Base-by-base conservation (phyloP, 2,888 invertebrate genomes). In the Eristalis pertinax region DNA sequence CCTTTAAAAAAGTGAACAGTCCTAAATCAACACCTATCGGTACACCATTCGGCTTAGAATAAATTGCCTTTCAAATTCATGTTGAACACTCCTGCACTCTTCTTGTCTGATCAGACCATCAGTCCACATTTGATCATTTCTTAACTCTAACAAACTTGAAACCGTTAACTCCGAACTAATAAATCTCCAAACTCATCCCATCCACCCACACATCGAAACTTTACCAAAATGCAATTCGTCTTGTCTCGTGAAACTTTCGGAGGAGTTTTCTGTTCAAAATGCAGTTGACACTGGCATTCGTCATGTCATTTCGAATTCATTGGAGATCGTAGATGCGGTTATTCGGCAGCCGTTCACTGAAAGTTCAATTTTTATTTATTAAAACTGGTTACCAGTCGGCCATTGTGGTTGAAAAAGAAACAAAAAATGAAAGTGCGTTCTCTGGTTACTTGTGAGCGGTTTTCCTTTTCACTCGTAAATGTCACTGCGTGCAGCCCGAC, bases 301-400 rank as follows among this genome's bases (percentile, higher is more conserved):
- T 19, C 50, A 50, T 50, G 50, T 19, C 43, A 43, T 43, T 43
- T 43, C n/a, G 43, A 43, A 43, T 43, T 43, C 43, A 43, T n/a
- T 5, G 43, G 43, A 15, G 43, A n/a, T n/a, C 43, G 43, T 43
- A n/a, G 43, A 43, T 43, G 43, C 43, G 43, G 43, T 43, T 43
- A 13, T 32, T 8, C 32, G 32, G 5, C 43, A 43, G 4, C n/a
- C 43, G n/a, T 43, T 43, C 43, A 43, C 43, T 5, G 43, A 43
- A 43, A 43, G 43, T 43, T 43, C 43, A 43, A 43, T 43, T 43
- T 50, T n/a, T 19, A 19, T 50, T 50, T 50, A 50, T 50, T 8
- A 50, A 50, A 50, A 50, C 50, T 50, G 50, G 50, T 50, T 50
- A 50, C 50, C 50, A 50, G 50, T 50, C 50, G n/a, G n/a, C 50